Evolutionary conservation across 2,797 vertebrate genomes (phyloP).

Genomic region (Spinus pinus): DNA sequence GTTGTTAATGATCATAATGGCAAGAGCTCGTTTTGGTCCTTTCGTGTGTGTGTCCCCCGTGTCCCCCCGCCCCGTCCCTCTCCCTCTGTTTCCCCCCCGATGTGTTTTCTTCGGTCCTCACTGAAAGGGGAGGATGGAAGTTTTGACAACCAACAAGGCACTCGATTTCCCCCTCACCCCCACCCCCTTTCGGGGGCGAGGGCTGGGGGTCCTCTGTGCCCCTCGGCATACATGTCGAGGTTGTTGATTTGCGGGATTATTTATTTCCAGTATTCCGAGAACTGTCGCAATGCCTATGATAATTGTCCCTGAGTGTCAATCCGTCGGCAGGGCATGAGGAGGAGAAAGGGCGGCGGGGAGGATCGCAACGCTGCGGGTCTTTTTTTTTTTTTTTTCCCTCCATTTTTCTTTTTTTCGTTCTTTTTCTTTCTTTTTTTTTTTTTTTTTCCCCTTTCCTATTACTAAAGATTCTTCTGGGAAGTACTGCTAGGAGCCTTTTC

Average conservation of each 20-base stretch:
- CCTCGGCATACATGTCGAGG: neutral
- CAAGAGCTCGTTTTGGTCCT: neutral
- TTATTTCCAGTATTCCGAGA: neutral
- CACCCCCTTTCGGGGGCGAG: neutral
- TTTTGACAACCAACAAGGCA: neutral
- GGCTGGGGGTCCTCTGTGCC: neutral
- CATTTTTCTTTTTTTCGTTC: no score
- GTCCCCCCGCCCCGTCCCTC: neutral
- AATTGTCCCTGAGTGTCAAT: conserved; percentile 16
- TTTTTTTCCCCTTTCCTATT: neutral
- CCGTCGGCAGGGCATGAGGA: neutral
- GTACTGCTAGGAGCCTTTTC: neutral
- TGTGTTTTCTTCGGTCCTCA: neutral
- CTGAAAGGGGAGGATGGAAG: neutral
- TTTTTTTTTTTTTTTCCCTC: no score
- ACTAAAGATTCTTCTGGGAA: neutral
- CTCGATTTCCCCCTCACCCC: neutral
- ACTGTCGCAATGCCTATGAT: neutral
- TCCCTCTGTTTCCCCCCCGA: fast-evolving
- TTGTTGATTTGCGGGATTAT: neutral
- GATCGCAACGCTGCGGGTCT: neutral
- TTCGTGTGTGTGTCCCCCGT: neutral
- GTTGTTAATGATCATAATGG: neutral
- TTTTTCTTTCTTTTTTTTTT: fast-evolving
- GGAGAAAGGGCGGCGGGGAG: neutral